Evolutionary conservation across 2,113 vertebrate species (phyloP).

Genomic region (Numenius arquata): DNA sequence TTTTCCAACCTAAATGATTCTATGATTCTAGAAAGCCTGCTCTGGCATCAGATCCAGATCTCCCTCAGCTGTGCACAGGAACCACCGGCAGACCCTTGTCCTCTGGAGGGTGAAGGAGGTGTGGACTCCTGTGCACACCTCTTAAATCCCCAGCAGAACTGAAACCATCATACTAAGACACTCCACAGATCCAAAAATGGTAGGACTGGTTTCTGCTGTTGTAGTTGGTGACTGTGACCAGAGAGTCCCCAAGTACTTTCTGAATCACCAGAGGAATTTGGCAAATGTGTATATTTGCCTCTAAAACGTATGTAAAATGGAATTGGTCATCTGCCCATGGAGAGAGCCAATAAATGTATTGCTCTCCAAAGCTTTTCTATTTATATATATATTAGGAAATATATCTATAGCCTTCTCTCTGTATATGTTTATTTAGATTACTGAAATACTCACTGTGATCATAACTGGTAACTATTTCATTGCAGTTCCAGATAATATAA

Average conservation of each 20-base stretch:
- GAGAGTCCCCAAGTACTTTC: not conserved
- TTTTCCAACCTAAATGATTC: not conserved
- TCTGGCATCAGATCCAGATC: not conserved
- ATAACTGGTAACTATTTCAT: not conserved
- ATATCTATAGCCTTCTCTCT: not conserved
- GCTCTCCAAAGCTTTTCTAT: not conserved
- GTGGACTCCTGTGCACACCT: not conserved
- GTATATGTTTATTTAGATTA: not conserved
- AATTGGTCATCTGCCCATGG: not conserved
- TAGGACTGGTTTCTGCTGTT: not conserved
- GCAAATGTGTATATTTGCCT: not conserved
- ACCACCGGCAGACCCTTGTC: rapidly evolving
- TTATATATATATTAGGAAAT: not conserved
- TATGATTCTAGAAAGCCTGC: not conserved
- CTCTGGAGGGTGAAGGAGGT: not conserved
- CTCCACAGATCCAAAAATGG: not conserved
- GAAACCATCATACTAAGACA: rapidly evolving
- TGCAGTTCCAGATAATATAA: not conserved
- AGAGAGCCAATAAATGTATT: not conserved
- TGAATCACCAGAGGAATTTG: not conserved
- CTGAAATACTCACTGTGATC: slow-evolving; percentile 12
- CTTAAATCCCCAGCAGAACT: not conserved
- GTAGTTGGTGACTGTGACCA: not conserved
- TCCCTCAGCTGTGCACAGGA: not conserved
- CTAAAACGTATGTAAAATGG: not conserved